These are phyloP conservation scores for Hydrophis major DNA, from an alignment of 2,797 vertebrate genomes.

Conservation along the genomic window DNA sequence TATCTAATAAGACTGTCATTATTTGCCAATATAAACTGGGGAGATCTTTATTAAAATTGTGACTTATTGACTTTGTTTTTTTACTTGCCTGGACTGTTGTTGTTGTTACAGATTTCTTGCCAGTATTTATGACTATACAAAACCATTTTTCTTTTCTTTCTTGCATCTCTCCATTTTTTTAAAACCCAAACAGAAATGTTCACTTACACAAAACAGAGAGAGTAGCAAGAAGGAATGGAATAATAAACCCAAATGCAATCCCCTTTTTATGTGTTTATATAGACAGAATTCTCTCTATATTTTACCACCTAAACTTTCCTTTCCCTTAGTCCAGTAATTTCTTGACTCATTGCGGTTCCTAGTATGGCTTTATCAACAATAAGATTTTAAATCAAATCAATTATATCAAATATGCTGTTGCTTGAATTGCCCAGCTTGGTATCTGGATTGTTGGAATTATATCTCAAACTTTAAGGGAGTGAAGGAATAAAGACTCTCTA, in stretches of 20 bases:
- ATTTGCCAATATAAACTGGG: neutral
- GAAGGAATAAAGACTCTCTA: conserved; percentile 50
- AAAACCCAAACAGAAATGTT: conserved; percentile 25
- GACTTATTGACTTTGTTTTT: neutral
- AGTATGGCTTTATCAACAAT: conserved; percentile 93
- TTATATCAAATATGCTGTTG: conserved; percentile 79
- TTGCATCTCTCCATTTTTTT: conserved; percentile 8
- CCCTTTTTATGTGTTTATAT: conserved; percentile 80
- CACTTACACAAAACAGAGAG: conserved; percentile 26
- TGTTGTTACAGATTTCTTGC: conserved; percentile 55
- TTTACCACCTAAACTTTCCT: conserved; percentile 65
- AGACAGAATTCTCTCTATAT: conserved; percentile 78
- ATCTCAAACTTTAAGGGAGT: conserved; percentile 42
- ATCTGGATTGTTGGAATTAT: conserved; percentile 54
- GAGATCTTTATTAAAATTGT: neutral
- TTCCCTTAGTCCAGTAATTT: conserved; percentile 80
- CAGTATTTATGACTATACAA: conserved; percentile 64
- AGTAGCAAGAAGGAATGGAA: conserved; percentile 35
- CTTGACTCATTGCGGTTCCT: conserved; percentile 80
- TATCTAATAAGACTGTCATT: neutral
- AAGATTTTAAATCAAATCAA: conserved; percentile 67
- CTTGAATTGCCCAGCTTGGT: conserved; percentile 68
- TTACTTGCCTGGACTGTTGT: conserved; percentile 41
- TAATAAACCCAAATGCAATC: conserved; percentile 32
- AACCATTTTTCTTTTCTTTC: conserved; percentile 11